A percentile compares a stretch with the other conserved stretches of the same genome.
phyloP scores from a whole-genome alignment of 2,888 invertebrate species.

The Lepidonotus clava region DNA sequence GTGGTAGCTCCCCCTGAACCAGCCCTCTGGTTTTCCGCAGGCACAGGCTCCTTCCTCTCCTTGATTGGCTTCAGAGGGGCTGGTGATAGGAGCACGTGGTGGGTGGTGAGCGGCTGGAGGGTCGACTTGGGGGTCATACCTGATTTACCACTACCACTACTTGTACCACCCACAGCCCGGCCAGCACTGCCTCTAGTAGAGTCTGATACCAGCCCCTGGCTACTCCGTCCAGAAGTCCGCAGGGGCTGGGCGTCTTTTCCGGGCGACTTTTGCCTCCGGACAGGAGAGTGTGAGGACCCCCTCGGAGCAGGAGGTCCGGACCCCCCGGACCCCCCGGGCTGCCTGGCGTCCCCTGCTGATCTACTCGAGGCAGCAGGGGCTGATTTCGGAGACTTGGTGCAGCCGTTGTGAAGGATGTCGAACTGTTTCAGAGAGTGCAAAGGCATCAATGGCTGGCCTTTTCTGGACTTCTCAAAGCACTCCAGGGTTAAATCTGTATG shows the following conservation, averaged over 20 bases:
- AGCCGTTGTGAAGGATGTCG: slow-evolving; percentile 33
- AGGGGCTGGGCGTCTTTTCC: background rate
- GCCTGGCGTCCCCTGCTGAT: background rate
- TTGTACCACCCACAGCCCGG: background rate
- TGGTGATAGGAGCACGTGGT: too few species aligned
- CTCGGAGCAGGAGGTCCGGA: too few species aligned
- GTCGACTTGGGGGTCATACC: background rate
- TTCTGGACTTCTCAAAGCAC: slow-evolving; percentile 78
- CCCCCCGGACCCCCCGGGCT: too few species aligned
- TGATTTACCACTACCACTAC: too few species aligned
- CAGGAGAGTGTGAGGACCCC: background rate
- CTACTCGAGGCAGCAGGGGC: background rate
- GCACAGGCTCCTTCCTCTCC: too few species aligned
- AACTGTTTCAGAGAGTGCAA: slow-evolving; percentile 72
- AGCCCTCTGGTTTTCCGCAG: too few species aligned
- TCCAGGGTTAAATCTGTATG: slow-evolving; percentile 77
- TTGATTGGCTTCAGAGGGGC: too few species aligned
- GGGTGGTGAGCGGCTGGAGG: background rate
- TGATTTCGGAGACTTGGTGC: background rate
- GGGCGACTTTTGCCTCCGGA: background rate
- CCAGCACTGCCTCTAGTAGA: background rate
- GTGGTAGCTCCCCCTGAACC: too few species aligned
- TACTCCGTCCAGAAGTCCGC: too few species aligned
- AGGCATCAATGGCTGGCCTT: slow-evolving; percentile 74
- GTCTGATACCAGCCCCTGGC: too few species aligned